phyloP scores from a whole-genome alignment of 2,797 vertebrate genomes.

The Cryptoblepharus egeriae region DNA sequence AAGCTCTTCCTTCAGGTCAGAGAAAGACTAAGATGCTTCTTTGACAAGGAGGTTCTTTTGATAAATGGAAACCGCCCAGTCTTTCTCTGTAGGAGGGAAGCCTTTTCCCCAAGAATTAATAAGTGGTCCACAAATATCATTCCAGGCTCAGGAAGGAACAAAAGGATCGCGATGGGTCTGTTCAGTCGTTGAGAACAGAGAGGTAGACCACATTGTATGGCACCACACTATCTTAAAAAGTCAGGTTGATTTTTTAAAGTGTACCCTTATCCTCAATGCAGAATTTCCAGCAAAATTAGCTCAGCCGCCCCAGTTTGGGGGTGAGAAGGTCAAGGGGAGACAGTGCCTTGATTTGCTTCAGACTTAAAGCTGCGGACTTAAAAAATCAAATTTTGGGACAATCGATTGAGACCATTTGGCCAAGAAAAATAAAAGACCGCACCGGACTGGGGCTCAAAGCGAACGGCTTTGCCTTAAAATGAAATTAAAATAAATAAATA shows the following conservation, averaged over 20 bases:
- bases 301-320: neutral
- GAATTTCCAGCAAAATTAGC: neutral
- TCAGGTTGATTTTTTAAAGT: neutral
- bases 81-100: neutral
- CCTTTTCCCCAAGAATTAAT: neutral
- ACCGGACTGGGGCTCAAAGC: too few species aligned
- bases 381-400: neutral
- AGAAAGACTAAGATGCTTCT: neutral
- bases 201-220: neutral
- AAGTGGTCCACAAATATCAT: neutral
- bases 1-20: neutral
- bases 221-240: neutral
- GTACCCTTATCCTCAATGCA: too few species aligned
- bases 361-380: neutral
- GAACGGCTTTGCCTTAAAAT: too few species aligned
- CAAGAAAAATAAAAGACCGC: neutral
- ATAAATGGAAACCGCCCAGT: neutral
- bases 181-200: neutral
- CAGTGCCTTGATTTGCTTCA: neutral
- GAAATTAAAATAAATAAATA: too few species aligned
- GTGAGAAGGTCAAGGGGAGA: neutral
- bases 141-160: neutral
- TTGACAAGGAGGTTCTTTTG: neutral
- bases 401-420: neutral
- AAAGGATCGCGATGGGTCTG: neutral